Conservation (phyloP, 2,888 invertebrate genomes). For the Thymelicus lineola region DNA sequence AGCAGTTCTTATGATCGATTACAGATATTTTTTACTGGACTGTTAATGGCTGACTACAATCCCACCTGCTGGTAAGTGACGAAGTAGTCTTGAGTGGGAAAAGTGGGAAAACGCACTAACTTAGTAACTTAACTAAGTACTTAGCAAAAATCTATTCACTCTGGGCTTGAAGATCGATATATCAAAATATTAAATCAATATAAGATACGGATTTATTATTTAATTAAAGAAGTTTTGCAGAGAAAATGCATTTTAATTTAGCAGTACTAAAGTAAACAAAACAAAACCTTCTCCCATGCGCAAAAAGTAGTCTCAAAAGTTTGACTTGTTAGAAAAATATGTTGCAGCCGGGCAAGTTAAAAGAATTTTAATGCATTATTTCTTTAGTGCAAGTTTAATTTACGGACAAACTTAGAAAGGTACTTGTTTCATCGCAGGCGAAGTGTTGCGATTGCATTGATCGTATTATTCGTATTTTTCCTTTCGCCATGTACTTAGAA, state of each 20-base stretch:
- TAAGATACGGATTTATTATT: background rate
- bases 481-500: too few relatives aligned
- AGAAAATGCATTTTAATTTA: conserved; percentile 29
- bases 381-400: conserved; percentile 45
- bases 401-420: conserved; percentile 45
- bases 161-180: too few relatives aligned
- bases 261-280: conserved; percentile 10
- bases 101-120: too few relatives aligned
- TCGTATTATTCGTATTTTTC: too few relatives aligned
- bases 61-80: too few relatives aligned
- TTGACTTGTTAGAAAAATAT: conserved; percentile 43
- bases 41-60: too few relatives aligned
- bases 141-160: too few relatives aligned
- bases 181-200: too few relatives aligned
- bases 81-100: too few relatives aligned
- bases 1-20: too few relatives aligned
- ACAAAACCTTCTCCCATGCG: conserved; percentile 20
- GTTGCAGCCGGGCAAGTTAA: conserved; percentile 42
- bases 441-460: background rate
- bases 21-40: too few relatives aligned
- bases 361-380: conserved; percentile 47
- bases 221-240: conserved; percentile 1
- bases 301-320: conserved; percentile 38
- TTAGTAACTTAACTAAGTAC: too few relatives aligned
- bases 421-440: background rate